Evolutionary conservation across 37 sponge, comb jelly and placozoan genomes (phyloP), one percentile per base, ranked within the genome.

Genomic region (Hexactinellida sp.): DNA sequence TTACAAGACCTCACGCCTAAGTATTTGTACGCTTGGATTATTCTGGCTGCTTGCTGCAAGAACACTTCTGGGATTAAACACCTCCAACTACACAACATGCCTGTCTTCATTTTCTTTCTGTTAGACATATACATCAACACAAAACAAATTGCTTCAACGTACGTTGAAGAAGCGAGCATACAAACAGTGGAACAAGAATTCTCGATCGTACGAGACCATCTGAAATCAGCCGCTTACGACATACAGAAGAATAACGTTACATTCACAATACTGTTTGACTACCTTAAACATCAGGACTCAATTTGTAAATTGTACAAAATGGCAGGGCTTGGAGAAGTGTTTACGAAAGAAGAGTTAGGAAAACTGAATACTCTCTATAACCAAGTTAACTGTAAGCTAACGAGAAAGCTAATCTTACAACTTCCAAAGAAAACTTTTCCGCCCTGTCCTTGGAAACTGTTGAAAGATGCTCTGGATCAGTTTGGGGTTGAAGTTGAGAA

Each of bases 221-320:
- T 63, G 13, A 23, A 63, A n/a, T 10, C 76, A 32, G 76, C 76
- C 5, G 76, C 76, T n/a, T 63, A 63, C 76, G 76, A 63, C 13
- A 63, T 63, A 63, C 76, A 63, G 76, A 63, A 63, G 76, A 63
- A 63, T 63, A 63, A 63, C 76, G 30, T 63, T n/a, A 63, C 76
- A 32, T 63, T 63, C 13, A 63, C 76, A 28, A 3, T 63, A n/a
- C 30, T 63, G 5, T 63, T 25, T 63, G 76, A 63, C 1, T 63
- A 63, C 34, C 76, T 63, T n/a, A 63, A 63, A 23, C 3, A 63
- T 23, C 76, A 63, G 13, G 76, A 63, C 13, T 5, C 21, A 3
- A 63, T 63, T 23, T 63, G 76, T n/a, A 63, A 63, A 63, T 23
- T 63, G 34, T 63, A 63, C 30, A 10, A n/a, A 10, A 63, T 63